A percentile compares a stretch with the other conserved stretches of the same genome.
phyloP scores from a whole-genome alignment of 2,797 vertebrate genomes.

The Esox masquinongy region DNA sequence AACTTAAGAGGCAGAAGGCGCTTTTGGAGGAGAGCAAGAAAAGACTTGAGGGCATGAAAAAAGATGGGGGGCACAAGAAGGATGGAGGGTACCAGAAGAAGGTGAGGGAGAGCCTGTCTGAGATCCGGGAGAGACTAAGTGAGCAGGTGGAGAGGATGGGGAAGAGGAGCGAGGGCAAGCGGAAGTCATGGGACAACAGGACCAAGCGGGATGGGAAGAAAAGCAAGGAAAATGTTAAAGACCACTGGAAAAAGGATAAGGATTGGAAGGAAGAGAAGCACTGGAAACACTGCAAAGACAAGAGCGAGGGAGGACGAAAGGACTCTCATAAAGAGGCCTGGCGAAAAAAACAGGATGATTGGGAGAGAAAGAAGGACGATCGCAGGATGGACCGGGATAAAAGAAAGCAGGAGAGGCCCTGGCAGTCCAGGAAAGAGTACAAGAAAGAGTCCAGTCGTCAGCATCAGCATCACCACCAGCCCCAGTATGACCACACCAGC shows the following conservation, averaged over 20 bases:
- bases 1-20: constrained; percentile 67
- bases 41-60: constrained; percentile 70
- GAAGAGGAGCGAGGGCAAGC: constrained; percentile 58
- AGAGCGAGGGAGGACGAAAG: constrained; percentile 30
- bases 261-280: constrained; percentile 55
- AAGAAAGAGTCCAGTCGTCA: constrained; percentile 34
- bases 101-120: constrained; percentile 67
- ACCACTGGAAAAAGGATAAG: constrained; percentile 67
- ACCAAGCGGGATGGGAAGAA: constrained; percentile 59
- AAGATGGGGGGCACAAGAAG: constrained; percentile 52
- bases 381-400: constrained; percentile 68
- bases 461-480: constrained; percentile 38
- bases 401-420: constrained; percentile 72
- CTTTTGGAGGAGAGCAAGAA: constrained; percentile 72
- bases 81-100: constrained; percentile 52
- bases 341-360: constrained; percentile 72
- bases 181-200: constrained; percentile 48
- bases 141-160: constrained; percentile 70
- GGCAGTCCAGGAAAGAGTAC: constrained; percentile 47
- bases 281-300: constrained; percentile 58
- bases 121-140: constrained; percentile 70
- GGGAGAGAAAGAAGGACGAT: constrained; percentile 72
- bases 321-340: constrained; percentile 69
- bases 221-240: constrained; percentile 44
- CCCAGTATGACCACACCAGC: constrained; percentile 43